Conservation (phyloP, 2,888 invertebrate species). For the Priocnemis perturbator region DNA sequence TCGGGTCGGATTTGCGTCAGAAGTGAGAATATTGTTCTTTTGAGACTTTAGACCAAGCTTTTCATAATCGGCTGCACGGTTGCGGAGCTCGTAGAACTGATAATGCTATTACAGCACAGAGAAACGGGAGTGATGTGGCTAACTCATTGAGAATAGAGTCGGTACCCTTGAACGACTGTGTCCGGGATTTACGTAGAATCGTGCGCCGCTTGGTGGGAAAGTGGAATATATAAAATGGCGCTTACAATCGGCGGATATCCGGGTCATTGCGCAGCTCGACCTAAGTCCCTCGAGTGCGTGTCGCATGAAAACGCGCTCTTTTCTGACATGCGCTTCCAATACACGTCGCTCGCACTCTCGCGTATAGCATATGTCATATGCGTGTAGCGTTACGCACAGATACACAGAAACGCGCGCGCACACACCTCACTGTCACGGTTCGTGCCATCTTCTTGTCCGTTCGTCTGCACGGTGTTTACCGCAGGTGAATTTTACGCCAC, state of each 20-base stretch:
- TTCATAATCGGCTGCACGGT: too few relatives aligned
- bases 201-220: slow-evolving; percentile 34
- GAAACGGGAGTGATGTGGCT: slow-evolving; percentile 17
- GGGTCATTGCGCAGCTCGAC: slow-evolving; percentile 62
- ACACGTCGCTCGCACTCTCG: background rate
- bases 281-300: background rate
- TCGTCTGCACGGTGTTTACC: too few relatives aligned
- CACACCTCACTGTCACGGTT: background rate
- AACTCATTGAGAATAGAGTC: background rate
- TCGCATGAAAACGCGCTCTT: background rate
- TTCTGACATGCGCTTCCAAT: background rate
- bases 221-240: slow-evolving; percentile 32
- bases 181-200: background rate
- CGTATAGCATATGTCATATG: too few relatives aligned
- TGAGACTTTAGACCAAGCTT: too few relatives aligned
- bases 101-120: background rate
- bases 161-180: slow-evolving; percentile 10
- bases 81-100: too few relatives aligned
- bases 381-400: too few relatives aligned
- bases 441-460: too few relatives aligned
- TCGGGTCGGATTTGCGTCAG: too few relatives aligned
- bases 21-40: too few relatives aligned
- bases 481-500: too few relatives aligned
- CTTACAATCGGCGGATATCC: slow-evolving; percentile 72
- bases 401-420: background rate